These are phyloP conservation scores for Uropsilus gracilis DNA, from an alignment of 2,113 vertebrate species.

Conservation along the genomic window DNA sequence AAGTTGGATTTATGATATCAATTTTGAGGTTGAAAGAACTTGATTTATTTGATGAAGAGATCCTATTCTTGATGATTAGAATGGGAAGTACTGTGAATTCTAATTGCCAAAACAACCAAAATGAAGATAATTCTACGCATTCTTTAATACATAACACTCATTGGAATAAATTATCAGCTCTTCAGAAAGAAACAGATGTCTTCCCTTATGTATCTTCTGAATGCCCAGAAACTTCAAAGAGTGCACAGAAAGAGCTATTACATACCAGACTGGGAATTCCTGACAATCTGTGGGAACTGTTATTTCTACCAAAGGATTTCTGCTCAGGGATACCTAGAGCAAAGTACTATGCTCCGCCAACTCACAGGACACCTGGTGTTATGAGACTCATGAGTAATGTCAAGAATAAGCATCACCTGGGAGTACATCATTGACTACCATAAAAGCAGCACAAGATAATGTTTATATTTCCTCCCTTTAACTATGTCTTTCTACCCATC, in stretches of 20 bases:
- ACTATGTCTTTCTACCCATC: background rate
- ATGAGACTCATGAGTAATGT: background rate
- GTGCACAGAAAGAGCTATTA: conserved; percentile 56
- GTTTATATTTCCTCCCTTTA: background rate
- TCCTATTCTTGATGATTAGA: conserved; percentile 14
- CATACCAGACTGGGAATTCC: conserved; percentile 49
- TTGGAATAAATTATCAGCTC: conserved; percentile 86
- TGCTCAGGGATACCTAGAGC: background rate
- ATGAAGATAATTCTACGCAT: conserved; percentile 63
- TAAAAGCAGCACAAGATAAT: background rate
- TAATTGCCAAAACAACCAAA: conserved; percentile 47
- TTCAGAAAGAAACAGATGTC: conserved; percentile 73
- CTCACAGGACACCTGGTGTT: background rate
- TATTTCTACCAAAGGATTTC: conserved; percentile 16
- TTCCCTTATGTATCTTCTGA: conserved; percentile 34
- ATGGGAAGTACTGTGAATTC: conserved; percentile 54
- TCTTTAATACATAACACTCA: conserved; percentile 69
- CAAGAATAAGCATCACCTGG: background rate
- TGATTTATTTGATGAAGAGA: background rate
- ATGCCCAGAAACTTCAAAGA: conserved; percentile 38
- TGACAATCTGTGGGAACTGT: background rate
- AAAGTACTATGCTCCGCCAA: background rate
- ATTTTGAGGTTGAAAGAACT: conserved; percentile 63
- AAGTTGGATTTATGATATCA: background rate
- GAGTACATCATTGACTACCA: conserved; percentile 42